Evolutionary conservation across 2,797 vertebrate species (phyloP), one percentile per base, ranked within the genome.

Genomic region (Takifugu ocellatus): DNA sequence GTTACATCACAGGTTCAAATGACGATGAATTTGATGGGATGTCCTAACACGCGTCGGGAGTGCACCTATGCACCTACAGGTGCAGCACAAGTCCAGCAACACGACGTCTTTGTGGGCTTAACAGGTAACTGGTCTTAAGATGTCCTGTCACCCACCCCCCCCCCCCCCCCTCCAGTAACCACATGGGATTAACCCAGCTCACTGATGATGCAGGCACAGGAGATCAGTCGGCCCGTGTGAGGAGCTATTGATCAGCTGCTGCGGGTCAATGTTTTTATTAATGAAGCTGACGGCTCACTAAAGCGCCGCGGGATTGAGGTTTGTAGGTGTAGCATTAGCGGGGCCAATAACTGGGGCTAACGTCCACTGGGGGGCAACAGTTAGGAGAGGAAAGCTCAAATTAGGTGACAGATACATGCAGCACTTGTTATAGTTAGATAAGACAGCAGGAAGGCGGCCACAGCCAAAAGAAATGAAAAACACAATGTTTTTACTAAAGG

Each of bases 221-320:
- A 54, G 63, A 81, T 82, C 75, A 46, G 55, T 70, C 59, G 36
- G 60, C 56, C 57, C 4, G 25, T 56, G 66, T 84, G 78, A 39
- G 76, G 73, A 59, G 56, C 33, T 71, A 83, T 84, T 31, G 82
- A 88, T 78, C 67, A 61, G 62, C 58, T 50, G 54, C 55, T 58
- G 64, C 49, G 51, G 59, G 65, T 70, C 61, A 64, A 77, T 67
- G 66, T 73, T 76, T 81, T 72, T 77, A 77, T 82, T 82, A 80
- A 78, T 77, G 68, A 81, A 69, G 71, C 49, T 12, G 56, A 51
- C 60, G 31, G 69, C 39, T 49, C 1, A 2, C 10, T 49, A 68
- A 29, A 62, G 72, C 54, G 3, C 39, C 54, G 51, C 50, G 42
- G 56, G 56, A 61, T 68, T 42, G 31, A 29, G 49, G 46, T 50